Percentiles rank a stretch among this genome's conserved stretches.
Conservation (phyloP, 2,888 invertebrate species). For the Leptodirus hochenwartii region DNA sequence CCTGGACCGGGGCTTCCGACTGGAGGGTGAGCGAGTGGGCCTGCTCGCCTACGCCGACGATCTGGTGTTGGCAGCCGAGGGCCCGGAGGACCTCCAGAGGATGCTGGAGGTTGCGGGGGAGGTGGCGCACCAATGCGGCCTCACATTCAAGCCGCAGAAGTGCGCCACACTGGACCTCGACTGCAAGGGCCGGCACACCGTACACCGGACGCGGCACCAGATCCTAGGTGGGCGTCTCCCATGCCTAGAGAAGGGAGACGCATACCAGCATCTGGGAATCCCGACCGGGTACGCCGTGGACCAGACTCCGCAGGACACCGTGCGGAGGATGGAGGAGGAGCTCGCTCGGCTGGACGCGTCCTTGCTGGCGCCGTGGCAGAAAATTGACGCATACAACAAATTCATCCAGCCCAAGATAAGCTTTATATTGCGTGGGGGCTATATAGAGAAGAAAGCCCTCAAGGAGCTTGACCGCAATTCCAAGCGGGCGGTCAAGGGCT, state of each 20-base stretch:
- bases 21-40: neutral
- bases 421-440: conserved; percentile 16
- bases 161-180: conserved; percentile 15
- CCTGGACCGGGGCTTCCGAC: conserved; percentile 1
- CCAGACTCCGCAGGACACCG: conserved; percentile 12
- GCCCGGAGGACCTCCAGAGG: conserved; percentile 10
- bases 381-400: conserved; percentile 13
- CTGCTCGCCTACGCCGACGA: conserved; percentile 11
- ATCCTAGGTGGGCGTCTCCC: conserved; percentile 12
- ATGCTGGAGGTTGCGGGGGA: conserved; percentile 9
- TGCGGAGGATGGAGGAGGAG: conserved; percentile 12
- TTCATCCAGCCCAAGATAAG: conserved; percentile 17
- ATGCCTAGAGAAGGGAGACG: conserved; percentile 13
- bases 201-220: conserved; percentile 7
- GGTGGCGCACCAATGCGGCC: conserved; percentile 11
- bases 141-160: conserved; percentile 18
- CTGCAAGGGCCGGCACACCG: conserved; percentile 9
- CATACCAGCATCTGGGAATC: conserved; percentile 19
- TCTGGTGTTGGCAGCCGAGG: conserved; percentile 8
- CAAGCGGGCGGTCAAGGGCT: conserved; percentile 14
- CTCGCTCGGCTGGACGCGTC: conserved; percentile 9
- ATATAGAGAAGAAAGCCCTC: conserved; percentile 14
- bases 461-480: conserved; percentile 14
- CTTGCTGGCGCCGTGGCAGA: conserved; percentile 14
- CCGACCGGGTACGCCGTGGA: conserved; percentile 16